Evolutionary conservation across 2,113 vertebrate species (phyloP), one percentile per base, ranked within the genome.

Genomic region (Bucco capensis): DNA sequence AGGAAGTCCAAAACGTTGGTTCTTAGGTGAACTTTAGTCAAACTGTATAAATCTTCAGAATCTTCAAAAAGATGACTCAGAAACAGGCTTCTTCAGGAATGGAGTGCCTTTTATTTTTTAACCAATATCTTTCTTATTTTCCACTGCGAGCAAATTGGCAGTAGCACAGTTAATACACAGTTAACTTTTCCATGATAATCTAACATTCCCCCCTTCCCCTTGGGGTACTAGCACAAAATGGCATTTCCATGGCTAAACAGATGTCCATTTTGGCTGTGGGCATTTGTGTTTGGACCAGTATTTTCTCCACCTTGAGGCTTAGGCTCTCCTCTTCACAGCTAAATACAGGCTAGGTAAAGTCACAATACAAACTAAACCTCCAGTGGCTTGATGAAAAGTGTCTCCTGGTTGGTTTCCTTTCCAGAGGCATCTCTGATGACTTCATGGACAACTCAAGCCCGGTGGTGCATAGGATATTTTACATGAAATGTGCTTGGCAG

Each of bases 1-100:
- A 86, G 38, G 46, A 79, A 93, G 62, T 46, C 58, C 89, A 87
- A 76, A 94, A 85, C 49, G 22, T 37, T 50, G 62, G 38, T 35
- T 86, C 54, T 58, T 72, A 23, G 30, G 51, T 2, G 6, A 89
- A 82, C 62, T 90, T 90, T 8, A 90, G 60, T 54, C 49, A 76
- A 92, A 79, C 21, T 13, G 2, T 33, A 58, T 62, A 83, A 79
- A 82, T 35, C 66, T 74, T 69, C 28, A 12, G 38, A 79, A 56
- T 51, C 58, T 76, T 87, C n/a, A 73, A 14, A 81, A 90, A 94
- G 8, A 78, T 57, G 5, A 1, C 61, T 65, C 21, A 30, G 47
- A 84, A 96, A 58, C 8, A 66, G 54, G 28, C 6, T 61, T 53
- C n/a, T 82, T 69, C 28, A 46, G 46, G 21, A 13, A 76, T 6